Evolutionary conservation across 2,113 vertebrate species (phyloP).

Genomic region (Lucifuga dentata): DNA sequence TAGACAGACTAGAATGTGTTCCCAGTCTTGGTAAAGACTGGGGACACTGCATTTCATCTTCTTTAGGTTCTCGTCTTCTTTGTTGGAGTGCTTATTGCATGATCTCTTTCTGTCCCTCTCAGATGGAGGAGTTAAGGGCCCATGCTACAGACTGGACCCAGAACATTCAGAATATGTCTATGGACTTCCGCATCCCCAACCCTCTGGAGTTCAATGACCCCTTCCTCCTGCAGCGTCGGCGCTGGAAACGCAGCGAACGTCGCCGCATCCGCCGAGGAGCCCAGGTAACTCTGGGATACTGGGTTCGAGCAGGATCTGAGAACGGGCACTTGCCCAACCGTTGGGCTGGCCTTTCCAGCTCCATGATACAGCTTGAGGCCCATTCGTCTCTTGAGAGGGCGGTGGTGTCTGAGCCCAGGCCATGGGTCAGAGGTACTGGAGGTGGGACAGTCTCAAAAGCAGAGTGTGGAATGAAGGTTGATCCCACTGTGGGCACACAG

Average conservation of each 20-base stretch:
- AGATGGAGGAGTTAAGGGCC: slow-evolving; percentile 93
- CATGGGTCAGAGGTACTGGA: slow-evolving; percentile 8
- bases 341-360: slow-evolving; percentile 71
- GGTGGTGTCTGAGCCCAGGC: slow-evolving; percentile 12
- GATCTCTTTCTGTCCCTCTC: slow-evolving; percentile 17
- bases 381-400: slow-evolving; percentile 39
- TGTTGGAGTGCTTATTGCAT: neutral
- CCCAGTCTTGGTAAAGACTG: too few relatives aligned
- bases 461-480: slow-evolving; percentile 27
- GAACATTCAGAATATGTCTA: slow-evolving; percentile 87
- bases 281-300: slow-evolving; percentile 69
- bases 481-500: slow-evolving; percentile 34
- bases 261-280: slow-evolving; percentile 75
- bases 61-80: neutral
- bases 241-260: slow-evolving; percentile 79
- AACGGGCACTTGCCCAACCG: slow-evolving; percentile 78
- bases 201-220: slow-evolving; percentile 84
- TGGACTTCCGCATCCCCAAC: slow-evolving; percentile 88
- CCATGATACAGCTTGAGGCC: slow-evolving; percentile 60
- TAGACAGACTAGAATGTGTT: too few relatives aligned
- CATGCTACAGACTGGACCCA: slow-evolving; percentile 92
- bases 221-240: slow-evolving; percentile 82
- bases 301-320: slow-evolving; percentile 51
- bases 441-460: slow-evolving; percentile 1
- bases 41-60: neutral